These are phyloP conservation scores for Zosterops pallidus DNA, from an alignment of 2,113 vertebrate species.

Conservation along the genomic window DNA sequence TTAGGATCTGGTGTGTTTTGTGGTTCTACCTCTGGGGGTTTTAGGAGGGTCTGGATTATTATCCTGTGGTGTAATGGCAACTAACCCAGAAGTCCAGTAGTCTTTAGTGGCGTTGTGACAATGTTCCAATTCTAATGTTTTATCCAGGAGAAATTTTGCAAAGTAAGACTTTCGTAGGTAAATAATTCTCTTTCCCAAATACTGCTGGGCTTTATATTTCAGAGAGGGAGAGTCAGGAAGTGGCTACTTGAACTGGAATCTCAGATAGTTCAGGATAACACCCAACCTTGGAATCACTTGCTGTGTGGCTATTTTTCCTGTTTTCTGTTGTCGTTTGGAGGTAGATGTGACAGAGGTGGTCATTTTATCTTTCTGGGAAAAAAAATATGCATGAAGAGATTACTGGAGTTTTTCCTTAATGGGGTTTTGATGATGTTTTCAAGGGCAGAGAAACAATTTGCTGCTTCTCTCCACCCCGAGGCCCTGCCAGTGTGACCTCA, in stretches of 20 bases:
- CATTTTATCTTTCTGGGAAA: background rate
- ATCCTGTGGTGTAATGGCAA: too few species aligned
- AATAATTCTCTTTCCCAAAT: background rate
- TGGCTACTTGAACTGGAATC: background rate
- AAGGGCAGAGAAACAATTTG: constrained; percentile 25
- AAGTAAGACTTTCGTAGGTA: background rate
- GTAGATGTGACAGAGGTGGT: background rate
- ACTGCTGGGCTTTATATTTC: background rate
- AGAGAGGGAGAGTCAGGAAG: background rate
- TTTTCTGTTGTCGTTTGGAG: background rate
- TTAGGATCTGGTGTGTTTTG: background rate
- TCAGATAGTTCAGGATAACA: background rate
- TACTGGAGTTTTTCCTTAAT: background rate
- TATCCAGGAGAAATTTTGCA: background rate
- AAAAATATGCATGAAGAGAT: background rate
- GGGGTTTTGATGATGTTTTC: background rate
- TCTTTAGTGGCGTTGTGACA: background rate
- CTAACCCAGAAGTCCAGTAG: background rate
- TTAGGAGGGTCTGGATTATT: background rate
- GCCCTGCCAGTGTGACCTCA: constrained; percentile 7
- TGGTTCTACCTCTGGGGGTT: background rate
- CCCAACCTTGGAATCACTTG: background rate
- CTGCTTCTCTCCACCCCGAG: background rate
- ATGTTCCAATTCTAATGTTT: background rate
- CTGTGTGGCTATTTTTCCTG: background rate